Evolutionary conservation across 2,113 vertebrate genomes (phyloP).

Genomic region (Riparia riparia): DNA sequence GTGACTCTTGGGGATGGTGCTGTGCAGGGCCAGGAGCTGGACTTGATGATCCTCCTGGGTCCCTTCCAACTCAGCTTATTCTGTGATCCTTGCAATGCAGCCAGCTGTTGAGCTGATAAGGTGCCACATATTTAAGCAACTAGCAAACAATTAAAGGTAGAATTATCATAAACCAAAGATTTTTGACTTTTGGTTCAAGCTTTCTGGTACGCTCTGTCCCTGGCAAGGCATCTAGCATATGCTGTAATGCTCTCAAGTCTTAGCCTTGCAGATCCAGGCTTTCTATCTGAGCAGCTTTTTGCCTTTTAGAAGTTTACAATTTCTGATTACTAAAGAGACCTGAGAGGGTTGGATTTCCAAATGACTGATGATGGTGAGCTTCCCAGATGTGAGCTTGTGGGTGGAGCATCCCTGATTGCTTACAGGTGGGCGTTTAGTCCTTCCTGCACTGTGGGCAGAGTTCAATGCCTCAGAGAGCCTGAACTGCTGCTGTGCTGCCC

Average conservation of each 20-base stretch:
- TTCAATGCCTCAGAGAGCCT: not conserved
- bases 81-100: not conserved
- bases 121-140: not conserved
- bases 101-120: not conserved
- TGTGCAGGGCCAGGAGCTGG: not conserved
- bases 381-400: not conserved
- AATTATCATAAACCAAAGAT: not conserved
- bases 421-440: not conserved
- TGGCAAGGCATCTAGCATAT: not conserved
- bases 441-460: not conserved
- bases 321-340: not conserved
- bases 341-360: not conserved
- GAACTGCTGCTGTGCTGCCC: not conserved
- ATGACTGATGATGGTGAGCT: fast-evolving
- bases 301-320: not conserved
- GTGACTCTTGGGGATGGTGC: not conserved
- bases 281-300: not conserved
- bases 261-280: not conserved
- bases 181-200: not conserved
- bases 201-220: not conserved
- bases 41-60: not conserved
- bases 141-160: not conserved
- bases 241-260: not conserved
- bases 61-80: not conserved
- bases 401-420: not conserved